Evolutionary conservation across 2,113 vertebrate genomes (phyloP), one percentile per base, ranked within the genome.

Genomic region (Girardinichthys multiradiatus): DNA sequence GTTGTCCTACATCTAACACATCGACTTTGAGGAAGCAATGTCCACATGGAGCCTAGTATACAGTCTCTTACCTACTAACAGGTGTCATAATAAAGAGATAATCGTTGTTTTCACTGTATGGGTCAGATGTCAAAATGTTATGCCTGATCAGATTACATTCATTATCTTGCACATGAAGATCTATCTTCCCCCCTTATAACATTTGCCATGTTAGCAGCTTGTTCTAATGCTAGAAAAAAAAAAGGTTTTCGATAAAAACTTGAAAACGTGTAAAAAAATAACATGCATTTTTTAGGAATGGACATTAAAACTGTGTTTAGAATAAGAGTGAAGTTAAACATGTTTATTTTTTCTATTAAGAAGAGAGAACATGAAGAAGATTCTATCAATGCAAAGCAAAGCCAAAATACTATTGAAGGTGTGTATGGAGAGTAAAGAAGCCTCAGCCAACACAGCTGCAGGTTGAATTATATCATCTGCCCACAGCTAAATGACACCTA

Each of bases 381-480:
- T 24, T 10, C 15, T 45, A 45, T 45, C 42, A 45, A n/a, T n/a
- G n/a, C n/a, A n/a, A n/a, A 45, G 42, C 42, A 45, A 45, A 45
- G 42, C 42, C 42, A 42, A 42, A 42, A 42, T 42, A 42, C 48
- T 51, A 24, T 24, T 51, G 21, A n/a, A 51, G 19, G 33, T 68
- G 67, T 73, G 48, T 72, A 71, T 74, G 30, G 66, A 74, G 28
- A 67, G 19, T 21, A 2, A 69, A 26, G 68, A 73, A 35, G 68
- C 57, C 10, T 60, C 21, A 48, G 4, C 17, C 39, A 26, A 61
- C 67, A 70, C 62, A 70, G 63, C 68, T 62, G 65, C 75, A 68
- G 77, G 73, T 83, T 33, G 35, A 83, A 71, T 63, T 64, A 57
- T 64, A 33, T 66, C 58, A 81, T 75, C 57, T 83, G 72, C 61